phyloP scores from a whole-genome alignment of 2,888 invertebrate genomes.

The Antitype chi region DNA sequence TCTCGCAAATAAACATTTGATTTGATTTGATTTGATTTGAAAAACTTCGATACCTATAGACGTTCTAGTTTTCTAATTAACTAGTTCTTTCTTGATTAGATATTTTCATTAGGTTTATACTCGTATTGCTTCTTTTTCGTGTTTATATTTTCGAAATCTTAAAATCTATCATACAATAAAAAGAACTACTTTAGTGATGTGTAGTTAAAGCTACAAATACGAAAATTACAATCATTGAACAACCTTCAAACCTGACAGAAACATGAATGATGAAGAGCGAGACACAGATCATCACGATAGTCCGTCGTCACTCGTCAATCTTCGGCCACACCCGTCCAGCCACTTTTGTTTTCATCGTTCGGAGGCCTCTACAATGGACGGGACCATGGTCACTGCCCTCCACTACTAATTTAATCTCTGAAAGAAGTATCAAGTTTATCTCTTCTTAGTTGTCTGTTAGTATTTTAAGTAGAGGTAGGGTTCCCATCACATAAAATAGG shows the following conservation, averaged over 20 bases:
- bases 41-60: background rate
- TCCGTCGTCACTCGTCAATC: constrained; percentile 6
- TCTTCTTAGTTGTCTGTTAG: background rate
- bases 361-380: constrained; percentile 27
- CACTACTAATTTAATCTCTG: constrained; percentile 49
- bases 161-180: background rate
- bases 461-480: background rate
- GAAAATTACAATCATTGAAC: background rate
- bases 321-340: constrained; percentile 38
- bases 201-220: background rate
- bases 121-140: background rate
- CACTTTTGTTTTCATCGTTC: constrained; percentile 59
- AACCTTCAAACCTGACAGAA: constrained; percentile 21
- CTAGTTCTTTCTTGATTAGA: background rate
- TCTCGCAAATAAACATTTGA: no score
- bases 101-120: background rate
- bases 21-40: no score
- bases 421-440: constrained; percentile 28
- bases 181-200: no score
- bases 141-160: background rate
- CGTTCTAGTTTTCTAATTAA: background rate
- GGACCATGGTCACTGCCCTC: constrained; percentile 56
- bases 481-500: background rate
- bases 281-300: constrained; percentile 12
- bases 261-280: constrained; percentile 32